A percentile compares a stretch with the other conserved stretches of the same genome.
phyloP scores from a whole-genome alignment of 2,888 invertebrate species.

The Bunonema sp. region DNA sequence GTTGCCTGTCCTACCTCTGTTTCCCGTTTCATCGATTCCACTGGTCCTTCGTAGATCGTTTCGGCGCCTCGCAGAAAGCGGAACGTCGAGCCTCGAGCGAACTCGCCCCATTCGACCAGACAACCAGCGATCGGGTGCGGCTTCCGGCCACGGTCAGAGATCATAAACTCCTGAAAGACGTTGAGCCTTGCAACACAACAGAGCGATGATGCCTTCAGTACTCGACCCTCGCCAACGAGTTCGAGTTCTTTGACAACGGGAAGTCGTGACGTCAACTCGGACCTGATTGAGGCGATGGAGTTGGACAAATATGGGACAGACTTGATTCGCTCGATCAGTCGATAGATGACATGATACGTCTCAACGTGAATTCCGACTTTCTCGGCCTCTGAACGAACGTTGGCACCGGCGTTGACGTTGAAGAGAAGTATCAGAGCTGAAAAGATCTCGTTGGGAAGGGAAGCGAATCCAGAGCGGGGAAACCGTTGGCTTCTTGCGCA shows the following conservation, averaged over 20 bases:
- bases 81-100: too few species aligned
- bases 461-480: too few species aligned
- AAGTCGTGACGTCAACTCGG: slow-evolving; percentile 60
- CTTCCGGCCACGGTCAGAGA: slow-evolving; percentile 58
- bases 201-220: slow-evolving; percentile 16
- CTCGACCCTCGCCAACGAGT: slow-evolving; percentile 55
- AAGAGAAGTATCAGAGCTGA: slow-evolving; percentile 72
- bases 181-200: not conserved
- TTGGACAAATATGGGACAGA: not conserved
- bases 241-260: slow-evolving; percentile 64
- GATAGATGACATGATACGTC: slow-evolving; percentile 75
- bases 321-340: slow-evolving; percentile 50
- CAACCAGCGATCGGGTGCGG: slow-evolving; percentile 50
- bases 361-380: slow-evolving; percentile 54
- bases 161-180: slow-evolving; percentile 50
- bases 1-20: slow-evolving; percentile 17
- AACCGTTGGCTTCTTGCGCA: slow-evolving; percentile 52
- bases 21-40: slow-evolving; percentile 36
- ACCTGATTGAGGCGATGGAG: slow-evolving; percentile 67
- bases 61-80: slow-evolving; percentile 17
- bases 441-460: too few species aligned
- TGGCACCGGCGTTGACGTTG: slow-evolving; percentile 55
- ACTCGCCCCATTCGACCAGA: slow-evolving; percentile 36
- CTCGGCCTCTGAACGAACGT: slow-evolving; percentile 50
- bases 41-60: slow-evolving; percentile 25